Evolutionary conservation across 2,797 vertebrate genomes (phyloP), one percentile per base, ranked within the genome.

Genomic region (Poeciliopsis turneri): DNA sequence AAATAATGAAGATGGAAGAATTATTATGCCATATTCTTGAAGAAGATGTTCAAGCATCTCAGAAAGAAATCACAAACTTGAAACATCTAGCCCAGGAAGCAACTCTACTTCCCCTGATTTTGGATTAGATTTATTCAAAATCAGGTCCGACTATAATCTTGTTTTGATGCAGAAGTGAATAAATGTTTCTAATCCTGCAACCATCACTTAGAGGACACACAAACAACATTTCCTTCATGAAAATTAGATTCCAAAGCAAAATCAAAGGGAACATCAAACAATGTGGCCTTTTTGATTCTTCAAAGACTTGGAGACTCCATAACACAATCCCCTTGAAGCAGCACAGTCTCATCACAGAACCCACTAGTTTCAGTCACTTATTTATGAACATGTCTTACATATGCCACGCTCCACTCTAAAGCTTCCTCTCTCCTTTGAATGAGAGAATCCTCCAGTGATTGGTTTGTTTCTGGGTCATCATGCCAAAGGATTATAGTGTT

Each of bases 211-310:
- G 74, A 84, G 45, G 57, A 79, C 51, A 78, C 74, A 77, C 78
- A 59, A 70, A 71, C 83, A 87, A 80, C 78, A 71, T 64, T 79
- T 69, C 66, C 83, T 87, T 91, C 70, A 90, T 92, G 80, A 93
- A 91, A 91, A 90, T 92, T 89, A 84, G 78, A 92, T 93, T 83
- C 88, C 81, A 88, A 30, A 0, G 75, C 84, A 88, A 80, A 88
- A 92, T 92, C 89, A 66, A 84, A 86, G 80, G 75, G 87, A 85
- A 90, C 85, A 90, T 93, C 91, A 92, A 93, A 92, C 83, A 82
- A 89, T 88, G 85, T 71, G 51, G 74, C 70, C 16, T 77, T 68
- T 89, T 88, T 88, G 87, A 94, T 89, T 89, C 84, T 84, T 90
- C 90, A 90, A 90, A 88, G 84, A 77, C 77, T 84, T 84, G 64